These are phyloP conservation scores for Acanthisitta chloris DNA, from an alignment of 2,113 vertebrate species.

Conservation along the genomic window DNA sequence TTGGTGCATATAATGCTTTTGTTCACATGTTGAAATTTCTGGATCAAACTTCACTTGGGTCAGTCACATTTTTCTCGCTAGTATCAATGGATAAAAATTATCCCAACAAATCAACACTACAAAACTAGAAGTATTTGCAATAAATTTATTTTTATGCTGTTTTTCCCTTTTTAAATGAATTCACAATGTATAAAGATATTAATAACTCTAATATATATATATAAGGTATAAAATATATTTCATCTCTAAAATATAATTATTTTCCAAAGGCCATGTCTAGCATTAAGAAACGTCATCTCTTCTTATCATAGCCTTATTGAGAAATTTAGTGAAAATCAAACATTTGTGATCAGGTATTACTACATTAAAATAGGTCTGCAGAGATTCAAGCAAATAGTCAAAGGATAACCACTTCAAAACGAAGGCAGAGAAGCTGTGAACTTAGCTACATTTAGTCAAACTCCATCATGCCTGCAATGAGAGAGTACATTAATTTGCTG, in stretches of 20 bases:
- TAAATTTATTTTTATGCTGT: background rate
- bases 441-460: background rate
- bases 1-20: background rate
- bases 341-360: background rate
- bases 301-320: background rate
- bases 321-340: background rate
- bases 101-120: background rate
- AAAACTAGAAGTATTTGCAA: background rate
- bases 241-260: background rate
- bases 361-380: background rate
- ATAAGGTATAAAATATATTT: background rate
- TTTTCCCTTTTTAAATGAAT: background rate
- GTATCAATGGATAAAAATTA: background rate
- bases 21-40: background rate
- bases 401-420: background rate
- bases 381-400: background rate
- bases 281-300: background rate
- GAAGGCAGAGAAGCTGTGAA: background rate
- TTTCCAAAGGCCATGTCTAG: background rate
- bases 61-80: background rate
- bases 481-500: background rate
- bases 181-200: background rate
- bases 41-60: background rate
- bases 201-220: background rate
- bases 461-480: background rate